Evolutionary conservation across 1,140 invertebrate species (phyloP).

Genomic region (Paramacrobiotus metropolitanus): DNA sequence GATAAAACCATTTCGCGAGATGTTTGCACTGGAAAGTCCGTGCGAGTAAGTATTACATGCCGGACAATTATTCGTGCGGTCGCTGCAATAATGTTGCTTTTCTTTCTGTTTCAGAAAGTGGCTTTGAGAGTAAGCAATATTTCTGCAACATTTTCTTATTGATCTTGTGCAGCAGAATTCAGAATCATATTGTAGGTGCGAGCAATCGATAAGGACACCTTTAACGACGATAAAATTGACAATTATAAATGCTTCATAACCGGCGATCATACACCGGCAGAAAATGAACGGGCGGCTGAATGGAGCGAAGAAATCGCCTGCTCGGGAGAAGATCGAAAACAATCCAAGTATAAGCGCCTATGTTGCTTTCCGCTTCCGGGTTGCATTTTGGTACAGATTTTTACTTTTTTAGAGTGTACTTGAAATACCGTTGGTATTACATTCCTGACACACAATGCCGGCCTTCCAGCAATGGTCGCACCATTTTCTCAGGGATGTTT

Average conservation of each 20-base stretch:
- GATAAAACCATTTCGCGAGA: background rate
- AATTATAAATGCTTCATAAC: conserved; percentile 4
- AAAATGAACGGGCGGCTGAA: background rate
- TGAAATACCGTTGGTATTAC: conserved; percentile 2
- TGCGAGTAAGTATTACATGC: background rate
- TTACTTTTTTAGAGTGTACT: background rate
- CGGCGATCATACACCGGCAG: background rate
- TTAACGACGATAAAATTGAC: conserved; percentile 4
- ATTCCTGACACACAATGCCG: background rate
- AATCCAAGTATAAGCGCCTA: background rate
- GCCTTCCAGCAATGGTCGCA: background rate
- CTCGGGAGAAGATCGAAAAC: background rate
- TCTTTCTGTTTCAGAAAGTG: conserved; percentile 3
- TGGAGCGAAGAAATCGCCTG: background rate
- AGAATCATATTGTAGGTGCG: too few species aligned
- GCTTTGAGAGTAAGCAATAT: background rate
- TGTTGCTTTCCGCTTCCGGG: background rate
- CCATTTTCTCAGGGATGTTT: background rate
- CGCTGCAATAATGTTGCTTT: too few species aligned
- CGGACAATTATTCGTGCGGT: background rate
- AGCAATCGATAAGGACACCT: conserved; percentile 2
- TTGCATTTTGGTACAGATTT: background rate
- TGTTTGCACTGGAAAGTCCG: background rate
- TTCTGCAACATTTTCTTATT: too few species aligned
- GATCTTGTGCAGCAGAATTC: too few species aligned